phyloP scores from a whole-genome alignment of 2,113 vertebrate genomes.

The Cariama cristata region DNA sequence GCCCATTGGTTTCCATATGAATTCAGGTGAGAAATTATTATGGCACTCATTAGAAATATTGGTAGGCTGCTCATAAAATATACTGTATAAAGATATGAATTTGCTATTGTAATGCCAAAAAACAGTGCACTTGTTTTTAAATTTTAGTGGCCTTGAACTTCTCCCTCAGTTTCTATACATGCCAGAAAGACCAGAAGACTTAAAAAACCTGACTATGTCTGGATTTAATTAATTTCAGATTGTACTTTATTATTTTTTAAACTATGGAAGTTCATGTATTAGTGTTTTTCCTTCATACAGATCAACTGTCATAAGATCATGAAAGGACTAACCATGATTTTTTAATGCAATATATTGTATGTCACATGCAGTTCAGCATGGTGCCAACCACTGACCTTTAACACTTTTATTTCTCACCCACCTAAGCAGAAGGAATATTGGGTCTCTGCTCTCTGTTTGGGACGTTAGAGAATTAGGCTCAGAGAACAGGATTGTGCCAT shows the following conservation, averaged over 20 bases:
- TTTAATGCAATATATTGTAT: neutral
- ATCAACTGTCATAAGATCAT: neutral
- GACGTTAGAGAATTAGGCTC: neutral
- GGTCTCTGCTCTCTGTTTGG: neutral
- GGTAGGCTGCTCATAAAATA: neutral
- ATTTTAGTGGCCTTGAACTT: neutral
- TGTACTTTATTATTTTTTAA: neutral
- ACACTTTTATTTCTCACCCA: neutral
- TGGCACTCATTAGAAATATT: neutral
- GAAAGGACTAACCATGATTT: neutral
- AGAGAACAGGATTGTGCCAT: neutral
- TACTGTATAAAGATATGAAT: neutral
- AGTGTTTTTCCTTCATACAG: neutral
- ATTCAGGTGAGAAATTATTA: neutral
- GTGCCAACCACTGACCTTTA: neutral
- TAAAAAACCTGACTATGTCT: neutral
- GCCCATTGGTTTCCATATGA: neutral
- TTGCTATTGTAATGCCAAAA: neutral
- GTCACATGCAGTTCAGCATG: neutral
- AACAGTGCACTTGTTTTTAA: neutral
- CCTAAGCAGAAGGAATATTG: neutral
- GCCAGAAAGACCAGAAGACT: neutral
- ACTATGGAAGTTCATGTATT: neutral
- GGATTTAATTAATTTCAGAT: neutral
- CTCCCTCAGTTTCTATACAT: neutral